These are phyloP conservation scores for Drosophila meridiana DNA, from an alignment of 2,888 invertebrate genomes.

Conservation along the genomic window DNA sequence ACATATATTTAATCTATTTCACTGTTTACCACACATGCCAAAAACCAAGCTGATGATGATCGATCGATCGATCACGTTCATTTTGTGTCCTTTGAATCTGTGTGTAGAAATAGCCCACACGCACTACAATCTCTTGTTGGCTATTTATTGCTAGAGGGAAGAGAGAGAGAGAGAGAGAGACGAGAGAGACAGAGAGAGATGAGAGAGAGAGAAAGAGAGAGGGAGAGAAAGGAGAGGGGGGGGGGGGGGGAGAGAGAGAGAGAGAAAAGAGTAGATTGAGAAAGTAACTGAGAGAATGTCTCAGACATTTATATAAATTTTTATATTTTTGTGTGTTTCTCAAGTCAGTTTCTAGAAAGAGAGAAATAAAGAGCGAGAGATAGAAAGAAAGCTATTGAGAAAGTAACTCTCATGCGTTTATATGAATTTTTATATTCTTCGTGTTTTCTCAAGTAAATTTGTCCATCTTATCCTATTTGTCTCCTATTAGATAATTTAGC, in stretches of 20 bases:
- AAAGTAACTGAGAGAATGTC: background rate
- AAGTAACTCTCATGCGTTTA: no score
- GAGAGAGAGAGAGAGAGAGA: background rate
- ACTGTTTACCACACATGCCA: constrained; percentile 64
- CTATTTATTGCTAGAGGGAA: background rate
- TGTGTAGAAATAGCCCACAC: constrained; percentile 41
- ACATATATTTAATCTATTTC: constrained; percentile 9
- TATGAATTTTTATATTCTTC: no score
- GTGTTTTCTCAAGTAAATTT: no score
- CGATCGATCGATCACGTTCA: constrained; percentile 50
- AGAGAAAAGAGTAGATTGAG: background rate
- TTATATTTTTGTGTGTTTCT: no score
- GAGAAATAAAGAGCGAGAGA: no score
- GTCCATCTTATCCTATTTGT: no score
- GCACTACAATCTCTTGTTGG: background rate
- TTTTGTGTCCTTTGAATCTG: constrained; percentile 23
- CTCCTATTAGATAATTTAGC: no score
- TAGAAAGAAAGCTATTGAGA: no score
- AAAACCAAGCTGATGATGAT: constrained; percentile 69
- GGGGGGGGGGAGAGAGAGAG: background rate
- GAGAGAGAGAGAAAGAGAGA: background rate
- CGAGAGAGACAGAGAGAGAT: background rate
- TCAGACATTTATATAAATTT: background rate
- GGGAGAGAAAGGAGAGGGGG: background rate
- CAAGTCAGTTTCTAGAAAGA: no score